Evolutionary conservation across 2,113 vertebrate species (phyloP), one percentile per base, ranked within the genome.

Genomic region (Romanogobio albipinnatus): DNA sequence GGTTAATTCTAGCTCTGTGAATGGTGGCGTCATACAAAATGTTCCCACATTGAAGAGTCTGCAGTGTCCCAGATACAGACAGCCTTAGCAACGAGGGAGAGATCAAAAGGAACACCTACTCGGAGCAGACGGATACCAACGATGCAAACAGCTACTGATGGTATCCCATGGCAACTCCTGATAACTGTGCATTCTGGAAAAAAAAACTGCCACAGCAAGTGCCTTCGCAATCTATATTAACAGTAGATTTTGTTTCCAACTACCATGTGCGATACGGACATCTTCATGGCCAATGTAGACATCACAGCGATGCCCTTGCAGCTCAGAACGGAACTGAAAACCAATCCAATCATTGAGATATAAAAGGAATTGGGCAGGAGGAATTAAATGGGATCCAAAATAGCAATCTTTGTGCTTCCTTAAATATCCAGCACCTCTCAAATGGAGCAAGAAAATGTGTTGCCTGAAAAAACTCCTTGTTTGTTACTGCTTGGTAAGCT

Each of bases 11-110:
- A 43, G 82, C 71, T 26, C 29, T n/a, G 77, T 64, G 45, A 24
- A 85, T 81, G 64, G 83, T 81, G 85, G 74, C 71, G 56, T 84
- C 85, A 86, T 86, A 61, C 81, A 81, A 84, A 83, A 84, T 81
- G 85, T 76, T 86, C 75, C 68, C 87, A 86, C 87, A 82, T 73
- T 86, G 71, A 82, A 56, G 73, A 84, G 82, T 88, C 87, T 86
- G 85, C 87, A 82, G 87, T 88, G 87, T 88, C 87, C 87, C 87
- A 88, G 87, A 88, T 88, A 86, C 87, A 86, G 83, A 85, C 87
- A 84, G 83, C 82, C 87, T 86, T 86, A 88, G 87, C 87, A 88
- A 86, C 85, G 77, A n/a, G 82, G 73, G 82, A 82, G 85, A 82
- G 87, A 88, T 88, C 85, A 86, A 88, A 88, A 78, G 82, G 84